A percentile compares a stretch with the other conserved stretches of the same genome.
Conservation (phyloP, 2,797 vertebrate species). For the Lindbergichthys nudifrons region DNA sequence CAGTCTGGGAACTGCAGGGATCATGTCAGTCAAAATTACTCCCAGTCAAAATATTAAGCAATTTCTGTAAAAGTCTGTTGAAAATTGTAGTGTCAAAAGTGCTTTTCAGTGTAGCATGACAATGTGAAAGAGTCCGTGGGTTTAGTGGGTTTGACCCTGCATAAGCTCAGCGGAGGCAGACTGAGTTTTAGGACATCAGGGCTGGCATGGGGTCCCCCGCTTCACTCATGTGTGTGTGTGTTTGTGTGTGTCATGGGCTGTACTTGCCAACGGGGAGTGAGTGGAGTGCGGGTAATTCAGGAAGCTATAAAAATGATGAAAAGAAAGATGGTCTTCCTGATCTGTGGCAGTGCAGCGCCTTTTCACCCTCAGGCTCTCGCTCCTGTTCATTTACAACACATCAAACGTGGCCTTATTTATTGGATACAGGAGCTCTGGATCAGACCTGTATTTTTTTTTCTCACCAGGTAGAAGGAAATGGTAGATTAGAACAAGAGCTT, state of each 20-base stretch:
- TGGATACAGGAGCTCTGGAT: constrained; percentile 67
- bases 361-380: constrained; percentile 62
- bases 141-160: constrained; percentile 54
- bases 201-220: constrained; percentile 57
- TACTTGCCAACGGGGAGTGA: constrained; percentile 61
- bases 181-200: constrained; percentile 54
- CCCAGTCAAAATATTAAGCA: neutral
- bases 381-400: constrained; percentile 69
- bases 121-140: constrained; percentile 33
- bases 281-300: constrained; percentile 67
- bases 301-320: constrained; percentile 84
- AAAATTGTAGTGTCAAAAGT: constrained; percentile 12
- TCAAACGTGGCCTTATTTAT: constrained; percentile 75
- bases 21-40: constrained; percentile 1
- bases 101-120: constrained; percentile 5
- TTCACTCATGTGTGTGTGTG: constrained; percentile 43
- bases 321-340: constrained; percentile 77
- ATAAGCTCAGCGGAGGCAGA: constrained; percentile 45
- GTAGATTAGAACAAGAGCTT: constrained; percentile 22
- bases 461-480: constrained; percentile 59
- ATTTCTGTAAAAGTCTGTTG: neutral
- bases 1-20: constrained; percentile 7
- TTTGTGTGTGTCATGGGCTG: constrained; percentile 58
- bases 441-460: constrained; percentile 42
- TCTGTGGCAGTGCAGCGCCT: constrained; percentile 41